Base-by-base conservation (phyloP, 37 sponge, comb jelly and placozoan genomes). In the Amphimedon queenslandica region DNA sequence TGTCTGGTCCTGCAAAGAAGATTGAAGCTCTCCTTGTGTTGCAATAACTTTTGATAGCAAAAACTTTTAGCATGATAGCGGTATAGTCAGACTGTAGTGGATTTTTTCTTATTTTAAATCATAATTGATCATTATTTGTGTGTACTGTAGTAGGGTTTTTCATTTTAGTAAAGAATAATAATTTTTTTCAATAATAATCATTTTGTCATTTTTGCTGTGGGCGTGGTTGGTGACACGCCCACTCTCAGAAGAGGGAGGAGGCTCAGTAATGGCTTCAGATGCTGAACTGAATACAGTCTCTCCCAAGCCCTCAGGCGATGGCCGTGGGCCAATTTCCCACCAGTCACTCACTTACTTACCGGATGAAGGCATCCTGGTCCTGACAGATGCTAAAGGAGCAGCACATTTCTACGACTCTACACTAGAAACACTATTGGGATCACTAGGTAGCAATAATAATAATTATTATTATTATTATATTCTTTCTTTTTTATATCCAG, bases 41-140 rank as follows among this genome's bases (percentile, higher is more conserved):
- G n/a, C n/a, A n/a, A n/a, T n/a, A n/a, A n/a, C n/a, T n/a, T n/a
- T n/a, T n/a, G n/a, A n/a, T n/a, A n/a, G n/a, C n/a, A n/a, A n/a
- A n/a, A n/a, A n/a, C n/a, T n/a, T n/a, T n/a, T n/a, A n/a, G n/a
- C n/a, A n/a, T n/a, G n/a, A n/a, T n/a, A n/a, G n/a, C n/a, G n/a
- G n/a, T n/a, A n/a, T n/a, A n/a, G n/a, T n/a, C n/a, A n/a, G n/a
- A n/a, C n/a, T n/a, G n/a, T n/a, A n/a, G n/a, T n/a, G n/a, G 91
- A 24, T 67, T 67, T 67, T 29, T 67, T 67, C 11, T 63, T 63
- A 24, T 13, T 63, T 63, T 67, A 40, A 67, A 67, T 67, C 69
- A 67, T 11, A 2, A 66, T 2, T 4, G 29, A n/a, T n/a, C n/a
- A n/a, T n/a, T 58, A 29, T 58, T 13, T 58, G 4, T 58, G 60